Percentiles rank a stretch among this genome's conserved stretches.
phyloP scores from a whole-genome alignment of 2,797 vertebrate genomes.

The Tinamus major region DNA sequence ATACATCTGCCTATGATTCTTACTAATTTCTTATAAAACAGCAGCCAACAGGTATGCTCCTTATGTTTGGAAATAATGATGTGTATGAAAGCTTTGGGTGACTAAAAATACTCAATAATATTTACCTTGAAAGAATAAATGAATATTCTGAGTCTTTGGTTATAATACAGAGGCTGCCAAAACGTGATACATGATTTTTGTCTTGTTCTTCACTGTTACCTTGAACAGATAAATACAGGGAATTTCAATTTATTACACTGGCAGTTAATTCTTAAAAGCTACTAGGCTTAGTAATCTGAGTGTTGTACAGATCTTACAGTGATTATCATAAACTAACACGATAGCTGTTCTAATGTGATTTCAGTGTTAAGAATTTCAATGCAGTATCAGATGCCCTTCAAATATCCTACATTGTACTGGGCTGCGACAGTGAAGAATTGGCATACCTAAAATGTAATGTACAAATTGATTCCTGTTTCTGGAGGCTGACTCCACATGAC shows the following conservation, averaged over 20 bases:
- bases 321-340: not conserved
- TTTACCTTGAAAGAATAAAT: not conserved
- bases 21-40: not conserved
- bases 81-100: not conserved
- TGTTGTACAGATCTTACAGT: not conserved
- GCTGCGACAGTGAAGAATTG: not conserved
- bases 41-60: not conserved
- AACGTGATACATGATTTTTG: accelerated
- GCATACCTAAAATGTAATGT: not conserved
- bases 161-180: not conserved
- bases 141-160: not conserved
- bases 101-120: not conserved
- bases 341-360: not conserved
- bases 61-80: not conserved
- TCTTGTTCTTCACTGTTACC: not conserved
- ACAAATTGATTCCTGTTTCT: not conserved
- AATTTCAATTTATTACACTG: not conserved
- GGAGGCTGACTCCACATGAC: not conserved
- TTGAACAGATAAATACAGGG: not conserved
- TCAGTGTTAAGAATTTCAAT: not conserved
- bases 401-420: not conserved
- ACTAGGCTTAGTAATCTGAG: not conserved
- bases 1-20: not conserved
- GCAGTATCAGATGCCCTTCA: not conserved
- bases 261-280: not conserved